Evolutionary conservation across 2,113 vertebrate species (phyloP).

Genomic region (Chlorodrepanis virens): DNA sequence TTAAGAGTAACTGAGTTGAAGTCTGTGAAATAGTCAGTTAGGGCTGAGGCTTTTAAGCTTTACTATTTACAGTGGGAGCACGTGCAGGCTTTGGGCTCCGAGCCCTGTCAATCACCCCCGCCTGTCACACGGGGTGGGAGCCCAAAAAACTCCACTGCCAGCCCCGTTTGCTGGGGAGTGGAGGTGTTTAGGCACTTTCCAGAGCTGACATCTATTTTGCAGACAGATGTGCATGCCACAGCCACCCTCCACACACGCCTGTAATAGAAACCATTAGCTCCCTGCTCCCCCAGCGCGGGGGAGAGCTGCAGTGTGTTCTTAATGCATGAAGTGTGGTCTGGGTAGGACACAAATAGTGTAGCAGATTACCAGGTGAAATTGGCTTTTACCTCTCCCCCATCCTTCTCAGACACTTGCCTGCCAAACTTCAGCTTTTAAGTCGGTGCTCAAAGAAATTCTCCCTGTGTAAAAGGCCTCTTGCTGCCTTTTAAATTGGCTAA

Average conservation of each 20-base stretch:
- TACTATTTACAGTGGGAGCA: constrained; percentile 65
- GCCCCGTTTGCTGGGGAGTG: neutral
- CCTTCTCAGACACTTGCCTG: constrained; percentile 74
- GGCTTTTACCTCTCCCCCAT: constrained; percentile 64
- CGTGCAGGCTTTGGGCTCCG: neutral
- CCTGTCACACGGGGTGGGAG: constrained; percentile 1
- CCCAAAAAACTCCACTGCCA: neutral
- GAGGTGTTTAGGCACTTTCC: constrained; percentile 45
- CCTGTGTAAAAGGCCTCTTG: constrained; percentile 72
- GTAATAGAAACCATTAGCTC: constrained; percentile 61
- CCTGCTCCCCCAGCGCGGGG: constrained; percentile 34
- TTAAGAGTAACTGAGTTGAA: constrained; percentile 61
- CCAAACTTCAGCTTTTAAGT: constrained; percentile 77
- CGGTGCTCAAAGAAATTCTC: constrained; percentile 71
- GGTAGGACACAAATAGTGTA: constrained; percentile 70
- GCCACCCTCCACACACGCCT: constrained; percentile 6
- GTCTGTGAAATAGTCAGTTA: neutral
- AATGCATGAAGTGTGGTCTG: constrained; percentile 61
- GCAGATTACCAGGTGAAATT: constrained; percentile 79
- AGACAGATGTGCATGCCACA: constrained; percentile 26
- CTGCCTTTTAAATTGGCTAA: constrained; percentile 69
- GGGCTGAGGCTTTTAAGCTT: constrained; percentile 22
- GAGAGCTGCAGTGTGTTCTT: constrained; percentile 56
- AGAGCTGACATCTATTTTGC: constrained; percentile 30
- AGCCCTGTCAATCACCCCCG: constrained; percentile 58